These are phyloP conservation scores for Mythimna impura DNA, from an alignment of 2,888 invertebrate species.

Conservation along the genomic window DNA sequence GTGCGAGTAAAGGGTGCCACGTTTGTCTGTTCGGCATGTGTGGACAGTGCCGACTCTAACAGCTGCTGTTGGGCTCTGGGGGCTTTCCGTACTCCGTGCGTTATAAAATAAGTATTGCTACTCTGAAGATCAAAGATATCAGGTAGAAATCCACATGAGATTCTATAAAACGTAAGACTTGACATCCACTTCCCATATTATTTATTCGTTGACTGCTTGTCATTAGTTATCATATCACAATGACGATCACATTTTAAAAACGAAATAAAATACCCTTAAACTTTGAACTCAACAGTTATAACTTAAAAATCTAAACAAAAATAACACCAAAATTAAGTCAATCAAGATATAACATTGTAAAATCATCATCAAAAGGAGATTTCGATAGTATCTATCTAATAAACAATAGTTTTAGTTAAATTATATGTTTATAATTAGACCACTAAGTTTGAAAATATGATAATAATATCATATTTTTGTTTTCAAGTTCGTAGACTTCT, in stretches of 20 bases:
- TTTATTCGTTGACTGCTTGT: constrained; percentile 38
- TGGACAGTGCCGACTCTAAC: neutral
- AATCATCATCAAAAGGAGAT: constrained; percentile 55
- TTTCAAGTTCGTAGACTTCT: constrained; percentile 22
- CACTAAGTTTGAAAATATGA: constrained; percentile 40
- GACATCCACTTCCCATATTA: constrained; percentile 18
- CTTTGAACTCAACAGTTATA: constrained; percentile 5
- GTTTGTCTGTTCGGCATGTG: neutral
- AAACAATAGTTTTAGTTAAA: constrained; percentile 51
- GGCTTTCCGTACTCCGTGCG: neutral
- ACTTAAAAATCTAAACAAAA: constrained; percentile 11
- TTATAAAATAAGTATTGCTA: constrained; percentile 1
- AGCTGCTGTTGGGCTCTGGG: neutral
- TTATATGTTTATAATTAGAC: constrained; percentile 46
- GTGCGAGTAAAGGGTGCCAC: neutral
- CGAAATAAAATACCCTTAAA: neutral
- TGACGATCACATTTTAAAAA: constrained; percentile 38
- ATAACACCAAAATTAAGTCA: constrained; percentile 35
- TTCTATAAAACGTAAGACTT: constrained; percentile 11
- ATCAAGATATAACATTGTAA: constrained; percentile 55
- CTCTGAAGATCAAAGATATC: constrained; percentile 2
- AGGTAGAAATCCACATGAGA: neutral
- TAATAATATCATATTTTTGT: constrained; percentile 34
- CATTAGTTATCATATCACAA: constrained; percentile 48
- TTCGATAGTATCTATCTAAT: constrained; percentile 57